Evolutionary conservation across 2,888 invertebrate genomes (phyloP), one percentile per base, ranked within the genome.

Genomic region (Trichogramma evanescens): DNA sequence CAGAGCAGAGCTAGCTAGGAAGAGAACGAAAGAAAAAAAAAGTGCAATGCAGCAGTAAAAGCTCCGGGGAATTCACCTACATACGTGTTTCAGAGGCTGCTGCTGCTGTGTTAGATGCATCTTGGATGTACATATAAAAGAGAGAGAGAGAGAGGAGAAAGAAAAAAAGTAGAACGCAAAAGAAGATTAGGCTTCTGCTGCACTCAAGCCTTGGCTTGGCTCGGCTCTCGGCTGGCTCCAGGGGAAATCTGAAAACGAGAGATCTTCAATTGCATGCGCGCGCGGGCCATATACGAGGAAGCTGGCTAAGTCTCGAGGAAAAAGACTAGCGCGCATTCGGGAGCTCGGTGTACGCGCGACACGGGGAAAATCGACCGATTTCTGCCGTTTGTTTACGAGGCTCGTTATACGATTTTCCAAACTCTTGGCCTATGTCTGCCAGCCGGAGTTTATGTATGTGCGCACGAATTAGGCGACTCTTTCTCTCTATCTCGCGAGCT

Each of bases 231-330:
- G 8, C n/a, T 50, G 50, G 7, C 7, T 50, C 13, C 50, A 10
- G 7, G 9, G 50, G n/a, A 62, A 64, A 55, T 59, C 61, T 41
- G 64, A 62, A 62, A 64, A 62, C 64, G 61, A 61, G 59, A 45
- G 45, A 40, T 54, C 9, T 52, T n/a, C 44, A 44, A 53, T 41
- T 46, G 49, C 55, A 26, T 10, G 39, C 42, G 42, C 7, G 26
- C 41, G 9, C 40, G 8, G 26, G 26, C 26, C 26, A 26, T 26
- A 26, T 26, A 26, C 26, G 26, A 26, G 26, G 26, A 26, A 26
- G 26, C 26, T 26, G 26, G 26, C 26, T 26, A 26, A 26, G 26
- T 26, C 26, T 26, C 26, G 26, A 26, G 26, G 41, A 58, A 46
- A 42, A 51, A 10, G 54, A 45, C 8, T 48, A 5, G 13, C 42